Conservation (phyloP, 2,888 invertebrate genomes). For the Glaucopsyche alexis region DNA sequence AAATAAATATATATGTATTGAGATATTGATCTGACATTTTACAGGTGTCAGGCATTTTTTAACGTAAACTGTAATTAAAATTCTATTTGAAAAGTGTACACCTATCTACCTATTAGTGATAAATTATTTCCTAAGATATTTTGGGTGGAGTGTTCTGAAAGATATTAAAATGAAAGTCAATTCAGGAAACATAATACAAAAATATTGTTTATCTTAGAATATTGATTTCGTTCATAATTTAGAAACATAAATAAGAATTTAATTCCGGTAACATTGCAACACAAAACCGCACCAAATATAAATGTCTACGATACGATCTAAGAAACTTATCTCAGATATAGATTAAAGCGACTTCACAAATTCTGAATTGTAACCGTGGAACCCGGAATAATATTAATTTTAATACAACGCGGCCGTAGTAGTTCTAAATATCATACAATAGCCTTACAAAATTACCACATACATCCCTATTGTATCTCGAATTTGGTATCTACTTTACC, state of each 20-base stretch:
- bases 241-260: constrained; percentile 13
- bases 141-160: no score
- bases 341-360: constrained; percentile 43
- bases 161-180: no score
- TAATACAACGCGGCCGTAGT: constrained; percentile 55
- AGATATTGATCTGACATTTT: no score
- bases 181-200: no score
- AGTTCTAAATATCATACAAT: constrained; percentile 58
- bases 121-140: no score
- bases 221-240: background rate
- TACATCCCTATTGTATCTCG: constrained; percentile 52
- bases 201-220: background rate
- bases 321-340: constrained; percentile 37
- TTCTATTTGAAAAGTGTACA: no score
- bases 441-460: constrained; percentile 57
- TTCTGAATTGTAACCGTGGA: constrained; percentile 54
- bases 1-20: no score
- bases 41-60: no score
- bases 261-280: constrained; percentile 17
- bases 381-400: constrained; percentile 54
- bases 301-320: constrained; percentile 31
- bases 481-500: constrained; percentile 51
- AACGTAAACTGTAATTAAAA: no score
- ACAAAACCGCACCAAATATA: constrained; percentile 22
- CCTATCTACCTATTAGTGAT: no score